Evolutionary conservation across 2,888 invertebrate species (phyloP), one percentile per base, ranked within the genome.

Genomic region (Sesia bembeciformis): DNA sequence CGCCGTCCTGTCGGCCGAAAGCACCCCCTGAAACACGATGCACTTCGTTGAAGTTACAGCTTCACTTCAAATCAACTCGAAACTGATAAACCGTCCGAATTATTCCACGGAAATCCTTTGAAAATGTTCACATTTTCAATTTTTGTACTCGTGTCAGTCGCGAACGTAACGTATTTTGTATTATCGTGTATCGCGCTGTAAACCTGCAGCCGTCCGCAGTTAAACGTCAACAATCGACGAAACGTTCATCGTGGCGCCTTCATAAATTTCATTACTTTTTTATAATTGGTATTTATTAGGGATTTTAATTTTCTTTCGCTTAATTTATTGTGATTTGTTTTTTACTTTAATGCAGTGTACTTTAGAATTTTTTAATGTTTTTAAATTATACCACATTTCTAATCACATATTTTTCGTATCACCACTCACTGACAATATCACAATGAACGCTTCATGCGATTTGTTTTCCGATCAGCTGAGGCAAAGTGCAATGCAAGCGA

Each of bases 1-100:
- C 84, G 89, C 88, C 84, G 94, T 92, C 93, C 90, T 84, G 94
- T 91, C 93, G 89, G 92, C 92, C 84, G 93, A 93, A 93, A 93
- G 93, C 92, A 75, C 93, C 94, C 85, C 76, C 88, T 88, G 88
- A 85, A 89, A 85, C 77, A 85, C 80, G 79, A 80, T 64, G 80
- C 69, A 80, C 72, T 68, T 70, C 72, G 71, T 74, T 82, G 81
- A 75, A 80, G 69, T 39, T 50, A 50, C 46, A 50, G 50, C 39
- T 8, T 50, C 50, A 50, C 4, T 50, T 50, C 39, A 50, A 7
- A 50, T 50, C 50, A 39, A 41, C 50, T 8, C 39, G 39, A 53
- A 49, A 49, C 6, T n/a, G n/a, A 40, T 23, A 38, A 7, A 51
- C 23, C 38, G 4, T 50, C 40, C 39, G 38, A 3, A 39, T 53